Base-by-base conservation (phyloP, 2,113 vertebrate species). In the Bostrychus sinensis region DNA sequence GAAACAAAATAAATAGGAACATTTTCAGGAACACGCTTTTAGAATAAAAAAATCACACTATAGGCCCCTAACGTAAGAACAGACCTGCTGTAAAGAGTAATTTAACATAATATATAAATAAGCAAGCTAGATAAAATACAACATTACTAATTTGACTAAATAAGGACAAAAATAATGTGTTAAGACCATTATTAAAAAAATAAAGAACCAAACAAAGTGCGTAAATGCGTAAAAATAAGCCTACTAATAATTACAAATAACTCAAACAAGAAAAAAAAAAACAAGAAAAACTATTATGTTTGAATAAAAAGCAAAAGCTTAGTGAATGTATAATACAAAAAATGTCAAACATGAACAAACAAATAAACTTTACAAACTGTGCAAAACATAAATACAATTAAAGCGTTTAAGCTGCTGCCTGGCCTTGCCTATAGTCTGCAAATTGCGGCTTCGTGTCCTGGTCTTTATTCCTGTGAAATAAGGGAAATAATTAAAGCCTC, bases 341-440 rank as follows among this genome's bases (percentile, higher is more conserved):
- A 45, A 45, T 45, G 42, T 20, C 42, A 39, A 22, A 20, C 19
- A 45, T 45, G 42, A 45, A 45, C 42, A 45, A 45, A 45, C 42
- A 45, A 39, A 39, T 39, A 39, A 2, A 39, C 37, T 2, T 39
- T 39, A 39, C 7, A 39, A 39, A 39, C 6, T 39, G 37, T 39
- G 37, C 37, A 39, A 39, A 39, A 39, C 37, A 39, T 16, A 39
- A 45, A 45, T 20, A 22, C 4, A 45, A 45, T 45, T 5, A 45
- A 20, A 45, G 42, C 17, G 20, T 45, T 45, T 45, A 45, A 45
- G 42, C 17, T 45, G 42, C 42, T 45, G 42, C 20, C 42, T 45
- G 42, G 42, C 42, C 42, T 45, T 45, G 42, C 41, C n/a, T n/a
- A n/a, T n/a, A 17, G 41, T 43, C 41, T 43, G 41, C 41, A 43